Evolutionary conservation across 2,888 invertebrate species (phyloP), one percentile per base, ranked within the genome.

Genomic region (Bimastos eiseni): DNA sequence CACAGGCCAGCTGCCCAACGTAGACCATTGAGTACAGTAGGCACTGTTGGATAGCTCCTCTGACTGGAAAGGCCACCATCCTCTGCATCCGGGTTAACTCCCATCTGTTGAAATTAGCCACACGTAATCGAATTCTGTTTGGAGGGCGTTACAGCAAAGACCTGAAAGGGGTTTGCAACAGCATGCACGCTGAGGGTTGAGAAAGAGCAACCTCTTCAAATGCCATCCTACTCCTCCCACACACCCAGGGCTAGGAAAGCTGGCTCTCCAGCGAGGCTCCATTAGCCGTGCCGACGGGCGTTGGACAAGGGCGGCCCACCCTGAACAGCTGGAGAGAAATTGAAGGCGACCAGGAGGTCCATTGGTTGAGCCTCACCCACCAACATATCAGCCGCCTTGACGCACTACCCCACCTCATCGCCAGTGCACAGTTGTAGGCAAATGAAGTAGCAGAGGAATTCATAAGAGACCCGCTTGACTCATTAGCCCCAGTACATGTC

Each of bases 201-300:
- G 70, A 70, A 70, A 17, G 70, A 70, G n/a, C 70, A 70, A n/a
- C n/a, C 70, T n/a, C 70, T 70, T 70, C 70, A 70, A 70, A 70
- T 70, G 70, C 70, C 70, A 70, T n/a, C 0, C 70, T n/a, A 70
- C 8, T 13, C 70, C 70, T 30, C 70, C 70, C 70, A 70, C n/a
- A 70, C 11, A 15, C 0, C 70, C 70, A 30, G 11, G 15, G 41
- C 15, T 70, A 49, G 4, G 17, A 30, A 70, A 70, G 70, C 11
- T 49, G 49, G 49, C 70, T 70, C 70, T n/a, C 70, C 70, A n/a
- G 30, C n/a, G 8, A 70, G 6, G 70, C 70, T 70, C 70, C 70
- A 70, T 70, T 70, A 70, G 70, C n/a, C 70, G 8, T 1, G 70
- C 70, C 11, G n/a, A n/a, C 11, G 70, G 70, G 70, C 70, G 70